phyloP scores from a whole-genome alignment of 2,888 invertebrate species.

The Synanthedon tipuliformis region DNA sequence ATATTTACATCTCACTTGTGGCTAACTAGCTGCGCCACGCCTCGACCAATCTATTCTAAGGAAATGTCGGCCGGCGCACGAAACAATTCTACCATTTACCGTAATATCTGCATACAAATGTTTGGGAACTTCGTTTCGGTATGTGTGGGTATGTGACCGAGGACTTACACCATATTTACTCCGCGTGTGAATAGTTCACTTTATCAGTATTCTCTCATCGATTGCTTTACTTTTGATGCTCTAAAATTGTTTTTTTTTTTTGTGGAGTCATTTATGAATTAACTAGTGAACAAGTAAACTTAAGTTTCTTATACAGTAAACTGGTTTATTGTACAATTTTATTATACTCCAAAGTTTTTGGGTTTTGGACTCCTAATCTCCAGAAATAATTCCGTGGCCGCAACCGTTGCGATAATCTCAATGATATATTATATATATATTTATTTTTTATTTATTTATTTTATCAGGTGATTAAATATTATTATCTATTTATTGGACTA shows the following conservation, averaged over 20 bases:
- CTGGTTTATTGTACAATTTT: too few relatives aligned
- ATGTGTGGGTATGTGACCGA: constrained; percentile 21
- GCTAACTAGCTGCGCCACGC: constrained; percentile 32
- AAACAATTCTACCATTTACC: constrained; percentile 55
- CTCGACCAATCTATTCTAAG: constrained; percentile 50
- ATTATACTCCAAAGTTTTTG: too few relatives aligned
- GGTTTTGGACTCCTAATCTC: too few relatives aligned
- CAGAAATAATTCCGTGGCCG: too few relatives aligned
- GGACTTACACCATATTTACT: constrained; percentile 13
- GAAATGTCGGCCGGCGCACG: constrained; percentile 53
- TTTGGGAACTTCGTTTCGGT: constrained; percentile 37
- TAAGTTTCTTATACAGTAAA: too few relatives aligned
- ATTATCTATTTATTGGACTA: too few relatives aligned
- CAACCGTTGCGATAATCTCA: too few relatives aligned
- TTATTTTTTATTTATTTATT: too few relatives aligned
- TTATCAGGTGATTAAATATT: too few relatives aligned
- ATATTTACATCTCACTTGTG: constrained; percentile 44
- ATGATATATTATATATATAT: too few relatives aligned
- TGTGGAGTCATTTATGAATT: not conserved
- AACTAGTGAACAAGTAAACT: too few relatives aligned
- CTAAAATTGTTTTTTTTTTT: not conserved
- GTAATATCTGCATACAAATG: constrained; percentile 59
- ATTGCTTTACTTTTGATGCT: not conserved
- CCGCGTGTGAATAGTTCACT: not conserved
- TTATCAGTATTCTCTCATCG: not conserved